Evolutionary conservation across 2,888 invertebrate genomes (phyloP), one percentile per base, ranked within the genome.

Genomic region (Cordilura impudica): DNA sequence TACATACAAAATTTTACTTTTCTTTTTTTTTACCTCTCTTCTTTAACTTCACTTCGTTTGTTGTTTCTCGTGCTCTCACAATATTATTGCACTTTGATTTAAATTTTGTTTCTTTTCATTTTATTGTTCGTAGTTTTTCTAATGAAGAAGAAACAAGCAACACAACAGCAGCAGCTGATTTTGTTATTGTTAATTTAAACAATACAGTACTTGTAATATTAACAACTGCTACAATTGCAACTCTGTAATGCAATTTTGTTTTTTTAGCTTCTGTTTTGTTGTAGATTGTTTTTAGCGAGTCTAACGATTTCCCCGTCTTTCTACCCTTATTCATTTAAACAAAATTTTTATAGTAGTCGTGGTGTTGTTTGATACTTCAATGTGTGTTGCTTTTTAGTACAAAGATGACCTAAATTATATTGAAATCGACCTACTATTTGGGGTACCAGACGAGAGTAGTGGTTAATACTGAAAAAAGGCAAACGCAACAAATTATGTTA

Each of bases 121-220:
- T 56, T 18, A 2, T n/a, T 21, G 14, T 35, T 35, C 1, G 3
- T 39, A 14, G 8, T 49, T 31, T 74, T 43, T 53, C 14, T n/a
- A 39, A 39, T 26, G 16, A 53, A 35, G 10, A 47, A 10, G 19
- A 5, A 19, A 53, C 16, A 8, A 54, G 26, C 6, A 35, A 29
- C 5, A 47, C 14, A 35, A 16, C 49, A 49, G 31, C 26, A 58
- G 69, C 73, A 73, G 73, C 69, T 78, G 73, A 78, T 73, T 78
- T 65, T 60, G 49, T 19, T 71, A 21, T 21, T 21, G 21, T 63
- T 12, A 53, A 72, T 12, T 47, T 8, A 31, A 10, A 14, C 49
- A 21, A 51, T 39, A 21, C 18, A 8, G 26, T 70, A 19, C 49
- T 53, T 61, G 43, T n/a, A 61, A 23, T 35, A 19, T 35, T 35